phyloP scores from a whole-genome alignment of 2,113 vertebrate species.

The Colius striatus region DNA sequence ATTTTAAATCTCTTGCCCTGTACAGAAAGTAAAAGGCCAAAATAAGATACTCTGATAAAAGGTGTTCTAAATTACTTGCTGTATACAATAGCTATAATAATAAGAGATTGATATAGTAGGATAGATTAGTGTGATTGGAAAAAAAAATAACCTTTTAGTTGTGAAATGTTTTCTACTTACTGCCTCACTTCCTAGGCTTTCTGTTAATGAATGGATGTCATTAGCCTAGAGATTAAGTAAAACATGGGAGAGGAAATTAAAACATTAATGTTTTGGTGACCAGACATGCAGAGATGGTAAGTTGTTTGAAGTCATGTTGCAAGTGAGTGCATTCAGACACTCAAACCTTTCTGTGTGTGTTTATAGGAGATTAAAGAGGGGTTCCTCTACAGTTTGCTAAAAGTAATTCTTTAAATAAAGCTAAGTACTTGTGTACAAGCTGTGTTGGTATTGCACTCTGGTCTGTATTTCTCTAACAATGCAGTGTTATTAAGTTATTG shows the following conservation, averaged over 20 bases:
- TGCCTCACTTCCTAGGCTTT: not conserved
- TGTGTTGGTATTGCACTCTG: not conserved
- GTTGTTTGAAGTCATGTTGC: not conserved
- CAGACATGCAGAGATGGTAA: not conserved
- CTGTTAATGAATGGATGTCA: not conserved
- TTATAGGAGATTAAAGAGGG: not conserved
- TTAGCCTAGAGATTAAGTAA: not conserved
- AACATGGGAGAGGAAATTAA: not conserved
- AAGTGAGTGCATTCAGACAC: not conserved
- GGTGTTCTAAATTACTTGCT: not conserved
- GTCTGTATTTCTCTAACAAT: not conserved
- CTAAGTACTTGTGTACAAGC: not conserved
- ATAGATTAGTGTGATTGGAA: not conserved
- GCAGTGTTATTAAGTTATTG: not conserved
- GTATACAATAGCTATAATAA: not conserved
- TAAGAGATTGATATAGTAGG: not conserved
- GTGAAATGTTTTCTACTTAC: not conserved
- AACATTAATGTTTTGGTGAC: not conserved
- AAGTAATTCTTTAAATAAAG: not conserved
- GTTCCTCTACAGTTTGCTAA: not conserved
- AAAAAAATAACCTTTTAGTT: not conserved
- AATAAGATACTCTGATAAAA: not conserved
- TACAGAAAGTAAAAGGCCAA: not conserved
- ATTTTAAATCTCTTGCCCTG: not conserved
- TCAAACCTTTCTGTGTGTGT: not conserved